Evolutionary conservation across 2,113 vertebrate genomes (phyloP), one percentile per base, ranked within the genome.

Genomic region (Diphyllodes magnificus): DNA sequence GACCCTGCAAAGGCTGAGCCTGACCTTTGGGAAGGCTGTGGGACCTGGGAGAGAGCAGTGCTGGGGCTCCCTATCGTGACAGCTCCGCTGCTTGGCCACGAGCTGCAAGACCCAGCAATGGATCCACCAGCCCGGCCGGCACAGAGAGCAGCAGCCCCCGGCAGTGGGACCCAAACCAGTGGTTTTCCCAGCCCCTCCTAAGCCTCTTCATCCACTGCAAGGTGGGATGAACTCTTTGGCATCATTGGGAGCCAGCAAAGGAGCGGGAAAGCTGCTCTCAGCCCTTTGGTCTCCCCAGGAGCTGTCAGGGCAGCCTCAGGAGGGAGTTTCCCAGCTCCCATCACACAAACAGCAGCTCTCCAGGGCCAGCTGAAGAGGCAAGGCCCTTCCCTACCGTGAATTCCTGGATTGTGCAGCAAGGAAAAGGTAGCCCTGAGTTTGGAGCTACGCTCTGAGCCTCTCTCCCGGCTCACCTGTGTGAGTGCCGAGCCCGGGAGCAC

Each of bases 41-140:
- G 33, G 39, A 23, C 40, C n/a, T 20, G 65, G 16, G 31, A 60
- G 11, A 59, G 25, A 47, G 63, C 5, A 3, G 51, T 30, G 30
- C 53, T 73, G 56, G 39, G 15, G 17, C 4, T 19, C 15, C 7
- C 47, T 42, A 0, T 27, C 0, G 0, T 3, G 11, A 18, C 0
- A 11, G 40, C 37, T 82, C 66, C 0, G 0, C 53, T 86, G 73
- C 35, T 53, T 7, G 9, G 9, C 72, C 45, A 1, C 1, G 42
- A 86, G 30, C 80, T 82, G 63, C 37, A 37, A 79, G 56, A 49
- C 21, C 25, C 59, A 17, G 21, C 0, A 0, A 14, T 8, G 31
- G 54, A 69, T 40, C 47, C 54, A 53, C 8, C 51, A 86, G 50
- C 25, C 61, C 9, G 30, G 25, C 20, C 5, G 0, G 49, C 15